These are phyloP conservation scores for Chalcosyrphus nemorum DNA, from an alignment of 2,888 invertebrate genomes.

Conservation along the genomic window DNA sequence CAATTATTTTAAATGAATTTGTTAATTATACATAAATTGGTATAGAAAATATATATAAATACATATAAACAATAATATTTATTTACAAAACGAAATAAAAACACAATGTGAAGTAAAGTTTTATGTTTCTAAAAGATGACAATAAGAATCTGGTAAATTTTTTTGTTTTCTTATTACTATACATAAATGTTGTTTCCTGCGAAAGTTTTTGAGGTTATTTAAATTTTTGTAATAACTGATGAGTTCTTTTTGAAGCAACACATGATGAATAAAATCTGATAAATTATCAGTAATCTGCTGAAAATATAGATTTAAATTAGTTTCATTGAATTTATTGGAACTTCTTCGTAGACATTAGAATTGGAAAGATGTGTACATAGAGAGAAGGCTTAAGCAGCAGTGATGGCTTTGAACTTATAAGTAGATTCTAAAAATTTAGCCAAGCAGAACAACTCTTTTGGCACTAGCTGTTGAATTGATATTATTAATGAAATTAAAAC, in stretches of 20 bases:
- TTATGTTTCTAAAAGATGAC: constrained; percentile 41
- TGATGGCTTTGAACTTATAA: background rate
- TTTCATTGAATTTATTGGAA: background rate
- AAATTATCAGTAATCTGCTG: background rate
- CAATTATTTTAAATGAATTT: constrained; percentile 11
- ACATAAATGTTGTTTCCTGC: background rate
- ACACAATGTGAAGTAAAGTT: constrained; percentile 27
- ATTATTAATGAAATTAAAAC: no score
- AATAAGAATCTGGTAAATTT: constrained; percentile 49
- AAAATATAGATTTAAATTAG: no score
- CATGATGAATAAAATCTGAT: background rate
- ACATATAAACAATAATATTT: constrained; percentile 8
- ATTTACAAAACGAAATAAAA: constrained; percentile 11
- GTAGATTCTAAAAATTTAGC: no score
- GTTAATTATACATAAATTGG: constrained; percentile 5
- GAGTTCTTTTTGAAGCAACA: background rate
- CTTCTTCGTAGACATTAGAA: background rate
- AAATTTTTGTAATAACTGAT: background rate
- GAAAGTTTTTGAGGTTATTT: background rate
- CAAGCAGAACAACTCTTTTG: no score
- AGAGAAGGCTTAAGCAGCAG: background rate
- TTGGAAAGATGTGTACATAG: background rate
- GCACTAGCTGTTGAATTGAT: no score
- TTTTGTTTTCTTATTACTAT: background rate
- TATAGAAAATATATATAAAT: background rate